Evolutionary conservation across 2,797 vertebrate genomes (phyloP).

Genomic region (Pseudochromis fuscus): DNA sequence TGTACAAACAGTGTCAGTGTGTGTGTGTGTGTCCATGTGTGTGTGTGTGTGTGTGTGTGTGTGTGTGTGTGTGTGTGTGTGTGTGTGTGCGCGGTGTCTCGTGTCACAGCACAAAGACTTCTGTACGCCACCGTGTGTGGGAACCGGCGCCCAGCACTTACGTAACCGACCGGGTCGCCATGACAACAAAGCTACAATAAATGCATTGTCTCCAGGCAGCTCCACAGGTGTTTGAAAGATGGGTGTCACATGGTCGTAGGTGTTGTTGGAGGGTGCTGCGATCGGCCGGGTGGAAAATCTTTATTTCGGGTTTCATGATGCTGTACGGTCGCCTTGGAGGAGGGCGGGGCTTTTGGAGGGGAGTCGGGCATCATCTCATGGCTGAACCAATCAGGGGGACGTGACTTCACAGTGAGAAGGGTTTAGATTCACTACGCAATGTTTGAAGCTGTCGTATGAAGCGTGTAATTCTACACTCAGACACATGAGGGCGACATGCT

Average conservation of each 20-base stretch:
- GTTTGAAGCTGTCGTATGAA: slow-evolving; percentile 9
- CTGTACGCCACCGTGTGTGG: slow-evolving; percentile 32
- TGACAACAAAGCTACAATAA: slow-evolving; percentile 54
- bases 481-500: slow-evolving; percentile 61
- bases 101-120: slow-evolving; percentile 63
- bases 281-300: background rate
- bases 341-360: background rate
- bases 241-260: slow-evolving; percentile 31
- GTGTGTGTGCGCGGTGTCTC: slow-evolving; percentile 40
- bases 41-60: slow-evolving; percentile 23
- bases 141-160: slow-evolving; percentile 53
- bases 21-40: slow-evolving; percentile 18
- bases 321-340: too few species aligned
- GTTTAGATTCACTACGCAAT: slow-evolving; percentile 3
- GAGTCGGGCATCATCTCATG: background rate
- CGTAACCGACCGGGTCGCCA: slow-evolving; percentile 55
- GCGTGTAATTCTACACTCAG: background rate
- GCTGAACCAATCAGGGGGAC: background rate
- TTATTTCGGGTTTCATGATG: background rate
- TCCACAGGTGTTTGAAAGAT: slow-evolving; percentile 42
- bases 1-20: slow-evolving; percentile 20
- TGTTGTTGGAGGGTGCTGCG: background rate
- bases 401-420: background rate
- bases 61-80: slow-evolving; percentile 23
- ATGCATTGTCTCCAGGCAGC: slow-evolving; percentile 19